Evolutionary conservation across 2,113 vertebrate species (phyloP).

Genomic region (Eubucco bourcierii): DNA sequence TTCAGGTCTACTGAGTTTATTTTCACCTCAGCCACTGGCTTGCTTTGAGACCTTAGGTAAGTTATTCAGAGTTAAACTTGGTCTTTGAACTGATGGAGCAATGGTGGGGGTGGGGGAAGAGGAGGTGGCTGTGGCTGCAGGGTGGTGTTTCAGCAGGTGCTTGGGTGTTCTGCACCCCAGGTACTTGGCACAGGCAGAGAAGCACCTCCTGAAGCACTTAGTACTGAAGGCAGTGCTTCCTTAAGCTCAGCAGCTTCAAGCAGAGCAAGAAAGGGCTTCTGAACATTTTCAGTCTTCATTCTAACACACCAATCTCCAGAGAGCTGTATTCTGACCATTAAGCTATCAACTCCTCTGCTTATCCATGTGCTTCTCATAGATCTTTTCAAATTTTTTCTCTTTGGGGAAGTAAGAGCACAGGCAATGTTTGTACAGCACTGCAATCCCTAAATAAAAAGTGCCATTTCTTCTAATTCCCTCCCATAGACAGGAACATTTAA

Average conservation of each 20-base stretch:
- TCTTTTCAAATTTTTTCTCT: not conserved
- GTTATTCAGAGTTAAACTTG: constrained; percentile 3
- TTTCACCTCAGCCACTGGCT: not conserved
- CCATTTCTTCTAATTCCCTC: not conserved
- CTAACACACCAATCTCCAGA: not conserved
- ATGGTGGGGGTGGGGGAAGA: not conserved
- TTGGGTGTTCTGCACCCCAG: not conserved
- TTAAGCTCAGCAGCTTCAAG: not conserved
- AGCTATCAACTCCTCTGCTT: not conserved
- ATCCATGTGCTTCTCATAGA: not conserved
- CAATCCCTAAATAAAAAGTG: not conserved
- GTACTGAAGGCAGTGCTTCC: not conserved
- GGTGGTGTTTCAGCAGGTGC: not conserved
- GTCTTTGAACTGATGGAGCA: not conserved
- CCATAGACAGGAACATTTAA: not conserved
- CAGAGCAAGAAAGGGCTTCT: not conserved
- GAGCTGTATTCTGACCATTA: not conserved
- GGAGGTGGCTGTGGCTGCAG: not conserved
- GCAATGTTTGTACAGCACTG: not conserved
- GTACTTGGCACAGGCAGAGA: not conserved
- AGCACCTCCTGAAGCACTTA: not conserved
- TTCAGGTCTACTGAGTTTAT: not conserved
- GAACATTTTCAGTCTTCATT: not conserved
- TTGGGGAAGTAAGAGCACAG: not conserved
- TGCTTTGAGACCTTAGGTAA: not conserved